Conservation (phyloP, 2,113 vertebrate species). For the Dipodomys spectabilis region DNA sequence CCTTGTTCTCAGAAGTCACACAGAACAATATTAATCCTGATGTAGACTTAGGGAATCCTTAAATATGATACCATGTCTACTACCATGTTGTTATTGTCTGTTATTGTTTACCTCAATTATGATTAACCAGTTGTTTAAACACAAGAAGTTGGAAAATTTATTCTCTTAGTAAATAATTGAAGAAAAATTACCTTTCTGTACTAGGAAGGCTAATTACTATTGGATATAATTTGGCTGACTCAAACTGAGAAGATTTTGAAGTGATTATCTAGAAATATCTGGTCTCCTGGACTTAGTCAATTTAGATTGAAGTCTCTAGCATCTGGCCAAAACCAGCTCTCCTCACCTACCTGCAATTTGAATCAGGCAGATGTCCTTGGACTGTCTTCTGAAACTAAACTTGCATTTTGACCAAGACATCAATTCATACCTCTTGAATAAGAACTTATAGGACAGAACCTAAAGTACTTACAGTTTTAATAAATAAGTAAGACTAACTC, state of each 20-base stretch:
- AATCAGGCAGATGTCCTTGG: neutral
- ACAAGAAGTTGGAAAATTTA: neutral
- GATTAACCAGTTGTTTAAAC: neutral
- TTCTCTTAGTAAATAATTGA: neutral
- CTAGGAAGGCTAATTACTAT: neutral
- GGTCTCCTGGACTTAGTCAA: neutral
- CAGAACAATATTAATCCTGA: neutral
- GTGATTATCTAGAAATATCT: neutral
- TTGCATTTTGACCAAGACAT: neutral
- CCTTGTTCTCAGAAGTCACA: neutral
- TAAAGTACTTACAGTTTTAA: neutral
- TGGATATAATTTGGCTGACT: neutral
- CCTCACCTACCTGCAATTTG: neutral
- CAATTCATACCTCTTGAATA: neutral
- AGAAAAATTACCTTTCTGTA: neutral
- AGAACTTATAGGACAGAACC: neutral
- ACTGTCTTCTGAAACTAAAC: neutral
- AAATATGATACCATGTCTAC: neutral
- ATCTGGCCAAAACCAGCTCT: neutral
- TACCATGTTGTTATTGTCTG: neutral
- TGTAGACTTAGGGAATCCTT: neutral
- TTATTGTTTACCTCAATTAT: neutral
- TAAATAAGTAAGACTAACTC: neutral
- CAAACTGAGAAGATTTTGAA: neutral
- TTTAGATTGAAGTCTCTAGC: neutral